Conservation (phyloP, 2,113 vertebrate genomes). For the Amphilophus citrinellus region DNA sequence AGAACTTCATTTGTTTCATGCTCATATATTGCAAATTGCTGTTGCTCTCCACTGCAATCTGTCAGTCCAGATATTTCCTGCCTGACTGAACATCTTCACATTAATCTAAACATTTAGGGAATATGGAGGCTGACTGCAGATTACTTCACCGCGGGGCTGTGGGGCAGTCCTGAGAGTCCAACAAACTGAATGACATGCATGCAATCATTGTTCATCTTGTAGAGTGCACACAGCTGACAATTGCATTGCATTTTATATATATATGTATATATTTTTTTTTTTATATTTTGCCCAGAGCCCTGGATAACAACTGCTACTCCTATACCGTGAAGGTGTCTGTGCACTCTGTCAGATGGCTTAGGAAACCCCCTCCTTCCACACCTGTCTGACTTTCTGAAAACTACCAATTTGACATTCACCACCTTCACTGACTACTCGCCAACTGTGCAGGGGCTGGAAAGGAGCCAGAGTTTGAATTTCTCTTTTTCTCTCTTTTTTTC, state of each 20-base stretch:
- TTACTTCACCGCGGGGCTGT: background rate
- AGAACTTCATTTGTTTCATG: background rate
- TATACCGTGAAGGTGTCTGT: background rate
- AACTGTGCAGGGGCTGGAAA: background rate
- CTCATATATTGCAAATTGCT: background rate
- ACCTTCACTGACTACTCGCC: slow-evolving; percentile 7
- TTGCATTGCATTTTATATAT: background rate
- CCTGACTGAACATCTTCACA: background rate
- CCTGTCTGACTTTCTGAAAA: slow-evolving; percentile 14
- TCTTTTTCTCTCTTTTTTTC: background rate
- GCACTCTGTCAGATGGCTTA: background rate
- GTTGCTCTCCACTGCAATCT: background rate
- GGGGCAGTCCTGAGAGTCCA: background rate
- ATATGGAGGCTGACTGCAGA: slow-evolving; percentile 5
- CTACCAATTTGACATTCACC: slow-evolving; percentile 6
- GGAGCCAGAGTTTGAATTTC: background rate
- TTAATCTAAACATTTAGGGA: slow-evolving; percentile 5
- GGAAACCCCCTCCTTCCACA: slow-evolving; percentile 6
- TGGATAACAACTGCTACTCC: background rate
- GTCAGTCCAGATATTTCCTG: slow-evolving; percentile 7
- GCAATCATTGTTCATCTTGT: slow-evolving; percentile 14
- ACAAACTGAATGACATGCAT: background rate
- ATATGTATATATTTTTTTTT: background rate
- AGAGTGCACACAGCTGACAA: slow-evolving; percentile 6
- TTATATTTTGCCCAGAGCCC: background rate